These are phyloP conservation scores for Aethina tumida DNA, from an alignment of 1,140 invertebrate species.

Conservation along the genomic window DNA sequence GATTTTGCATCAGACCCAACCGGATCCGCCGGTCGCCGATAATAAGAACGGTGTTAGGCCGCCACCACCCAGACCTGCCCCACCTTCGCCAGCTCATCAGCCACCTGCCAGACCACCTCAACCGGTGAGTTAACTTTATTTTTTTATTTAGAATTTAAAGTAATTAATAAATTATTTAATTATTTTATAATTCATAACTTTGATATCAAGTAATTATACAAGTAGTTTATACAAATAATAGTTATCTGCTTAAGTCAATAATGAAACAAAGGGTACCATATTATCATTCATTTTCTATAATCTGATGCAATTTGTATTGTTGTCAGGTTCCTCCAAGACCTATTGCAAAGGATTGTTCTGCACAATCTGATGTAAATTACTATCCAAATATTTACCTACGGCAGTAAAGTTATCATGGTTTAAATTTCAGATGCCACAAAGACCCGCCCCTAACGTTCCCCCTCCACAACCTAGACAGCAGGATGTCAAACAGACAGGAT, in stretches of 20 bases:
- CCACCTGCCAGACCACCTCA: constrained; percentile 16
- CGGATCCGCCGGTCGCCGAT: constrained; percentile 4
- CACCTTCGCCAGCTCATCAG: constrained; percentile 26
- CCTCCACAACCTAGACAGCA: constrained; percentile 21
- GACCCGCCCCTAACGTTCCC: constrained; percentile 22
- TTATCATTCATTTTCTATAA: constrained; percentile 5
- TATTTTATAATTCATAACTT: too few species aligned
- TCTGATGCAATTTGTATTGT: background rate
- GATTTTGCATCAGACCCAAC: background rate
- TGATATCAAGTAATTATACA: too few species aligned
- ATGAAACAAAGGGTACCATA: too few species aligned
- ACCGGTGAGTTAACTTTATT: constrained; percentile 5
- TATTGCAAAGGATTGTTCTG: background rate
- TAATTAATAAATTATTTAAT: background rate
- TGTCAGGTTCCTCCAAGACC: constrained; percentile 14
- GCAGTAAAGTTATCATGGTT: too few species aligned
- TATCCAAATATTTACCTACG: too few species aligned
- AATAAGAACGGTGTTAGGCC: constrained; percentile 19
- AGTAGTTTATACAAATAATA: too few species aligned
- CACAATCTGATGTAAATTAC: too few species aligned
- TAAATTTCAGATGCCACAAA: constrained; percentile 33
- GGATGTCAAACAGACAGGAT: constrained; percentile 36
- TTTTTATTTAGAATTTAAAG: background rate
- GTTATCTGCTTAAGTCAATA: too few species aligned
- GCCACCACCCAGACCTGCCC: constrained; percentile 28